These are phyloP conservation scores for Tiliacea aurago DNA, from an alignment of 2,888 invertebrate genomes.

Conservation along the genomic window DNA sequence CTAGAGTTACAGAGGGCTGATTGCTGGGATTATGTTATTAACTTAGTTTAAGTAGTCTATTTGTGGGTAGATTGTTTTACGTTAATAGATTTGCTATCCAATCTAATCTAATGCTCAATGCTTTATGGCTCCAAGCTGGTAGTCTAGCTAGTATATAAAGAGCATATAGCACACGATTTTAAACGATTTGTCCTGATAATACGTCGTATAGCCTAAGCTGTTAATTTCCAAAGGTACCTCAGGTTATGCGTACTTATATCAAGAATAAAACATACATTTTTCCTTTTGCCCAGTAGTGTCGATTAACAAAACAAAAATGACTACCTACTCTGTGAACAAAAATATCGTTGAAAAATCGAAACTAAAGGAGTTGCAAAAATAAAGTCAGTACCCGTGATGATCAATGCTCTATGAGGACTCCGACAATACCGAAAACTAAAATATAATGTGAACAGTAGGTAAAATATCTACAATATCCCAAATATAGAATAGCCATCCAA, in stretches of 20 bases:
- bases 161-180: too few relatives aligned
- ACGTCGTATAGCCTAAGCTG: not conserved
- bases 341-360: not conserved
- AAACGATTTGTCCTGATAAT: not conserved
- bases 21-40: conserved; percentile 64
- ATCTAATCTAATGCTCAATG: not conserved
- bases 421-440: not conserved
- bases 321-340: not conserved
- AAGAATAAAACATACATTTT: not conserved
- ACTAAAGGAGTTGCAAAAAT: not conserved
- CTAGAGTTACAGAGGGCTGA: conserved; percentile 70
- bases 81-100: not conserved
- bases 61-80: conserved; percentile 18
- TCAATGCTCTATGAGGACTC: not conserved
- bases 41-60: conserved; percentile 33
- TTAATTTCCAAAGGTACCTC: not conserved
- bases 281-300: not conserved
- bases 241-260: not conserved
- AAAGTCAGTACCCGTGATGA: not conserved
- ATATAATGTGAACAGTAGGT: not conserved
- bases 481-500: conserved; percentile 10
- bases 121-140: not conserved
- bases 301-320: not conserved
- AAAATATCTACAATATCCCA: not conserved
- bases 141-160: not conserved